These are phyloP conservation scores for Synergus japonicus DNA, from an alignment of 2,888 invertebrate genomes.

Conservation along the genomic window DNA sequence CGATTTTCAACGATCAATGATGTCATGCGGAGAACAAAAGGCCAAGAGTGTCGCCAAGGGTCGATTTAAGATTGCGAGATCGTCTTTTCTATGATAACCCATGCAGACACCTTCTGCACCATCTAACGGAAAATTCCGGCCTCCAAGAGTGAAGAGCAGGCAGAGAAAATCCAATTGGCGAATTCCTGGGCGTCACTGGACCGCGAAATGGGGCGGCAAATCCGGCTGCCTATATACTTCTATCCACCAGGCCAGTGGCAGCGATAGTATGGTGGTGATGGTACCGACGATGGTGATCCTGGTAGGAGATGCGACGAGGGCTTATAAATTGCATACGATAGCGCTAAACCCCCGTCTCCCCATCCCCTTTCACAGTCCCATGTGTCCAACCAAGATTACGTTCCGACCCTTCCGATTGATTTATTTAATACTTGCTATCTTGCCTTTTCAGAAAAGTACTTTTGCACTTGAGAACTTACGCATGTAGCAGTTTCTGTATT, in stretches of 20 bases:
- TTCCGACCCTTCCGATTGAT: constrained; percentile 67
- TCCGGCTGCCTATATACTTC: constrained; percentile 67
- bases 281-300: constrained; percentile 62
- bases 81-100: constrained; percentile 64
- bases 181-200: constrained; percentile 76
- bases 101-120: constrained; percentile 68
- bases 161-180: constrained; percentile 76
- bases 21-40: constrained; percentile 56
- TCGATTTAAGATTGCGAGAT: constrained; percentile 64
- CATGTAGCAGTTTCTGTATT: not conserved
- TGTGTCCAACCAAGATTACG: constrained; percentile 67
- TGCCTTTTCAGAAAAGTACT: constrained; percentile 38
- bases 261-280: constrained; percentile 57
- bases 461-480: not conserved
- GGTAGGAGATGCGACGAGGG: constrained; percentile 66
- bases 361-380: constrained; percentile 55
- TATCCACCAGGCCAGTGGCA: constrained; percentile 56
- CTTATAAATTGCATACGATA: constrained; percentile 75
- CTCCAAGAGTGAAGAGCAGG: constrained; percentile 66
- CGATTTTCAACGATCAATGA: not conserved
- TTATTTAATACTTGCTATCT: constrained; percentile 61
- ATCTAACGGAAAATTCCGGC: constrained; percentile 71
- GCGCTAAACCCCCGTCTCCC: constrained; percentile 59
- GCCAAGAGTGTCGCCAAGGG: constrained; percentile 60
- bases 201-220: constrained; percentile 75